These are phyloP conservation scores for Ichneumoninae sp. DNA, from an alignment of 2,888 invertebrate genomes.

Conservation along the genomic window DNA sequence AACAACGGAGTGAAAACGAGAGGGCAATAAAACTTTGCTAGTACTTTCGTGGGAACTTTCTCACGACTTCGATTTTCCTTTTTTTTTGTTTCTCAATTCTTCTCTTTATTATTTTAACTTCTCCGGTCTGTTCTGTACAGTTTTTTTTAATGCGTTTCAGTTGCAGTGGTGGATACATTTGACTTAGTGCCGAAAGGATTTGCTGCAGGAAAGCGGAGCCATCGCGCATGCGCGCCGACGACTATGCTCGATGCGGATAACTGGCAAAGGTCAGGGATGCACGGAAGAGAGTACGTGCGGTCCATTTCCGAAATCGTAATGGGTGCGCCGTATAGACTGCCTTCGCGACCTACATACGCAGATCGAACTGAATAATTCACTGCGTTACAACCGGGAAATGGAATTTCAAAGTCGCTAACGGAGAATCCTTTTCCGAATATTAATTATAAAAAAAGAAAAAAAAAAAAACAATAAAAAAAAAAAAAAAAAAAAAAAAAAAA, in stretches of 20 bases:
- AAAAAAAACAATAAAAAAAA: too few relatives aligned
- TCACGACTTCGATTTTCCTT: conserved; percentile 34
- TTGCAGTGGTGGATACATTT: conserved; percentile 3
- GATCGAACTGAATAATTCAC: neutral
- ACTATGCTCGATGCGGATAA: conserved; percentile 55
- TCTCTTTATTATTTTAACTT: neutral
- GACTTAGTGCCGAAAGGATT: conserved; percentile 22
- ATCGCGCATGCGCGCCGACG: conserved; percentile 41
- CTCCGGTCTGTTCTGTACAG: neutral
- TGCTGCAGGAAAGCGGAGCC: conserved; percentile 28
- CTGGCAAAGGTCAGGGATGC: conserved; percentile 60
- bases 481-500: too few relatives aligned
- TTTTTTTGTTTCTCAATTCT: neutral
- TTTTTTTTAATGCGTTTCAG: neutral
- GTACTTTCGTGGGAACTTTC: conserved; percentile 56
- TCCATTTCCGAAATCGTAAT: conserved; percentile 58
- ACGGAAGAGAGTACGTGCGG: conserved; percentile 33
- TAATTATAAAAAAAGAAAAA: neutral
- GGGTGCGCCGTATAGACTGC: neutral
- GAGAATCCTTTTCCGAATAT: neutral
- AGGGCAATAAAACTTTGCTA: conserved; percentile 47
- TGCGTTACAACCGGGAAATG: neutral
- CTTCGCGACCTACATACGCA: conserved; percentile 15
- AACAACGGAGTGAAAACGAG: conserved; percentile 29
- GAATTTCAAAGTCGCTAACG: neutral